phyloP scores from a whole-genome alignment of 1,140 invertebrate species.

The Bombus haemorrhoidalis region DNA sequence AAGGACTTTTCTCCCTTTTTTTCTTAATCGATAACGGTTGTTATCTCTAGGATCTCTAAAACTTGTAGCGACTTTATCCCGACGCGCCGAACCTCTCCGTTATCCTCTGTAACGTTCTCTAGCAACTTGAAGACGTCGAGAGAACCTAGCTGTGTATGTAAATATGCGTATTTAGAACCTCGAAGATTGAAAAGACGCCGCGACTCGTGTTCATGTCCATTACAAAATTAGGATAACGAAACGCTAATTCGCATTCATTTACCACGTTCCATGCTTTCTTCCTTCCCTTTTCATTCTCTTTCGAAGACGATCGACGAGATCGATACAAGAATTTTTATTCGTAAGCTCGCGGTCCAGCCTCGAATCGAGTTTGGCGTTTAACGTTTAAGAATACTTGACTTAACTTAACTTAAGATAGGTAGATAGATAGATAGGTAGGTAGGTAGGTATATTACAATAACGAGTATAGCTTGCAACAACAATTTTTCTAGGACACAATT shows the following conservation, averaged over 20 bases:
- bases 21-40: no score
- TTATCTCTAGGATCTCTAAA: no score
- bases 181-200: slow-evolving; percentile 1
- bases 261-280: neutral
- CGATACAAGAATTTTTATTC: slow-evolving; percentile 9
- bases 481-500: slow-evolving; percentile 74
- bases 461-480: slow-evolving; percentile 62
- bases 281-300: neutral
- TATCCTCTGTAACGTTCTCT: no score
- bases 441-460: slow-evolving; percentile 64
- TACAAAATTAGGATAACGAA: neutral
- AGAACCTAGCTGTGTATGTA: neutral
- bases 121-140: neutral
- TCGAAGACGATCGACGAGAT: neutral
- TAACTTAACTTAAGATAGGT: slow-evolving; percentile 59
- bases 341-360: neutral
- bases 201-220: neutral
- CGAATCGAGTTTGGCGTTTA: neutral
- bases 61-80: no score
- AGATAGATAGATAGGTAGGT: neutral
- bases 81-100: no score
- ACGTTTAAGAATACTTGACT: slow-evolving; percentile 61
- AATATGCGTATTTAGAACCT: neutral
- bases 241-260: neutral
- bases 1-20: neutral